These are phyloP conservation scores for Yponomeuta plumbellus DNA, from an alignment of 2,888 invertebrate species.

Conservation along the genomic window DNA sequence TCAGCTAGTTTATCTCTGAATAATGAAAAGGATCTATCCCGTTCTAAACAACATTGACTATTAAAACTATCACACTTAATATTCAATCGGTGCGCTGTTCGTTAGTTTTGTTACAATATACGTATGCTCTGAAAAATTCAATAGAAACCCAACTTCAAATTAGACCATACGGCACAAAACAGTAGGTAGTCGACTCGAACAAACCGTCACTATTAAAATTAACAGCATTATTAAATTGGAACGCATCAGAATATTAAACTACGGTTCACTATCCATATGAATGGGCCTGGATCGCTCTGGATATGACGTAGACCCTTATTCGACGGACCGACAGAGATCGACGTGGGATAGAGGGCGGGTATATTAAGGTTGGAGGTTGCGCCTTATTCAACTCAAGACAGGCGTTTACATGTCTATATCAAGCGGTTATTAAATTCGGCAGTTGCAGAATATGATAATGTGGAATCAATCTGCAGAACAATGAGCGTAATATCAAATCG, in stretches of 20 bases:
- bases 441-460: conserved; percentile 28
- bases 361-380: conserved; percentile 41
- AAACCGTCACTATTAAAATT: neutral
- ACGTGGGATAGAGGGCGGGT: conserved; percentile 38
- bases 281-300: conserved; percentile 42
- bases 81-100: neutral
- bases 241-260: conserved; percentile 54
- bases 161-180: neutral
- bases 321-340: conserved; percentile 57
- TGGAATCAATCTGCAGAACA: neutral
- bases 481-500: neutral
- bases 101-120: neutral
- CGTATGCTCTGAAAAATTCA: too few relatives aligned
- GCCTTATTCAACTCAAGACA: conserved; percentile 52
- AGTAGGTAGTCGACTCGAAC: neutral
- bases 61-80: neutral
- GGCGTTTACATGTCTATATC: conserved; percentile 59
- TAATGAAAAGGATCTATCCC: conserved; percentile 23
- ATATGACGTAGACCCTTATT: conserved; percentile 57
- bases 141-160: neutral
- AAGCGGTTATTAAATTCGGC: conserved; percentile 62
- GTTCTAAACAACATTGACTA: conserved; percentile 6
- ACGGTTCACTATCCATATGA: conserved; percentile 36
- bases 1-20: conserved; percentile 24
- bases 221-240: neutral